Percentiles rank a stretch among this genome's conserved stretches.
These are phyloP conservation scores for Saccopteryx bilineata DNA, from an alignment of 2,113 vertebrate genomes.

Conservation along the genomic window DNA sequence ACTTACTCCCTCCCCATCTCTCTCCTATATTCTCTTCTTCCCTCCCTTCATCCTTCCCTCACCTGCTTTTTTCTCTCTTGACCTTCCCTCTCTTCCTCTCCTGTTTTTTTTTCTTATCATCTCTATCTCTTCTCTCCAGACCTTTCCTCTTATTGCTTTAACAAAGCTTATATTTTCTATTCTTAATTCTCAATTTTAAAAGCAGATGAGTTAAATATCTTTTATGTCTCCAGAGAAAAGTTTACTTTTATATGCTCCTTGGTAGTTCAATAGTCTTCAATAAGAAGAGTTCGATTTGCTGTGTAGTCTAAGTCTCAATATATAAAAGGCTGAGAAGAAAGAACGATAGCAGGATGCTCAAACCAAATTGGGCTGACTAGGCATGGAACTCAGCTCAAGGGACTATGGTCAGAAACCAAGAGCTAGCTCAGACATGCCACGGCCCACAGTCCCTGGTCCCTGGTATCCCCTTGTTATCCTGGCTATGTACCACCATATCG, in stretches of 20 bases:
- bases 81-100: background rate
- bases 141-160: background rate
- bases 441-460: background rate
- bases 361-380: background rate
- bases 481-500: background rate
- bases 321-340: background rate
- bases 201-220: slow-evolving; percentile 28
- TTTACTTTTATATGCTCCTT: slow-evolving; percentile 2
- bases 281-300: slow-evolving; percentile 19
- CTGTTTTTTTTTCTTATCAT: background rate
- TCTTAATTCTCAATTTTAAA: slow-evolving; percentile 67
- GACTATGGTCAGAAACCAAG: background rate
- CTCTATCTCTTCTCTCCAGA: background rate
- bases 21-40: background rate
- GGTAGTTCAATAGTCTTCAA: background rate
- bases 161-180: slow-evolving; percentile 2
- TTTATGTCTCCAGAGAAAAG: slow-evolving; percentile 38
- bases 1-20: too few relatives aligned
- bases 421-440: background rate
- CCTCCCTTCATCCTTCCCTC: background rate
- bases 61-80: background rate
- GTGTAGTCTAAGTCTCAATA: background rate
- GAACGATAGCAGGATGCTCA: background rate
- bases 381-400: background rate
- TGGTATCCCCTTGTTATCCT: background rate